Base-by-base conservation (phyloP, 2,113 vertebrate species). In the Cyprinus carpio region DNA sequence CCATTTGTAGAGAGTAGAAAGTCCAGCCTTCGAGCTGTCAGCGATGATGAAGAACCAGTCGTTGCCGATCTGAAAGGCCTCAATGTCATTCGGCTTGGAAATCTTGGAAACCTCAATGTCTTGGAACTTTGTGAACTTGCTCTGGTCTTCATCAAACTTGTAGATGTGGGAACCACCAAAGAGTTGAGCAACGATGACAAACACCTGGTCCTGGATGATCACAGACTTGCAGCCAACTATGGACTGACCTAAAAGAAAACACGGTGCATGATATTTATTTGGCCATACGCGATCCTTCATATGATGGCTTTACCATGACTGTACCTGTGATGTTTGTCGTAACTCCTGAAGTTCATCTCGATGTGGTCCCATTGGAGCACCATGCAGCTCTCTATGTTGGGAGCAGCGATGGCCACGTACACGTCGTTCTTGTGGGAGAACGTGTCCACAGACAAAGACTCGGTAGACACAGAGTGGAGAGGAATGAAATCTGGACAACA, bases 361-460 rank as follows among this genome's bases (percentile, higher is more conserved):
- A 99, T 99, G 93, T 99, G 98, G 90, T 99, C 98, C 98, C 98
- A 99, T 83, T 99, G 96, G 78, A 98, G 92, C 79, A 99, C 95
- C 96, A 99, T 97, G 89, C 98, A 99, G 93, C 97, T 99, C 93
- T 99, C 97, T 90, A 95, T 93, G 91, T 95, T 96, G 76, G 98
- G 98, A 87, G 99, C 97, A 4, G 97, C 97, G 37, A 99, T 98
- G 78, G 97, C 95, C 91, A 99, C 98, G 0, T 96, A 99, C 75
- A 99, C 96, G 0, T 99, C 98, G 4, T 99, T 95, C 93, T 99
- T 99, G 86, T 97, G 96, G 89, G 94, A 95, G 93, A 99, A 99
- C 0, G 97, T 98, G 89, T 99, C 97, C 85, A 99, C 96, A 0
- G 98, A 98, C 82, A 99, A 94, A 0, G 98, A 99, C 88, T 99